Percentiles rank a stretch among this genome's conserved stretches.
Evolutionary conservation across 1,140 invertebrate species (phyloP).

Genomic region (Platorchestia sp.): DNA sequence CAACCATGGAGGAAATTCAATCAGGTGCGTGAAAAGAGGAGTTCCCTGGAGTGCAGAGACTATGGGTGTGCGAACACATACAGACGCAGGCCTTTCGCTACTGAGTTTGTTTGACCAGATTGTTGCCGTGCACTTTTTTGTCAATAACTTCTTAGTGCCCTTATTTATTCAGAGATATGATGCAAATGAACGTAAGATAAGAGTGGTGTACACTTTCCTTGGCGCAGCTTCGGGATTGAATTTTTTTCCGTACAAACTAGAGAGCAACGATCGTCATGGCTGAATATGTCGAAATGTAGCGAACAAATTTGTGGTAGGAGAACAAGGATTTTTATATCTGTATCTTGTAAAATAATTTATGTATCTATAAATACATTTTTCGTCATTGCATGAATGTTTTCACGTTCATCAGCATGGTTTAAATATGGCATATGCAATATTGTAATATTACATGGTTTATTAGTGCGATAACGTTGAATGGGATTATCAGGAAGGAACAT

Average conservation of each 20-base stretch:
- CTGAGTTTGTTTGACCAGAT: background rate
- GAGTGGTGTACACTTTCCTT: background rate
- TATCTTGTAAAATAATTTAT: no score
- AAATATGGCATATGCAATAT: no score
- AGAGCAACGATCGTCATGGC: background rate
- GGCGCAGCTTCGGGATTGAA: background rate
- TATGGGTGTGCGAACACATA: background rate
- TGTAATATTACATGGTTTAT: no score
- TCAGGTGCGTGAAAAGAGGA: constrained; percentile 52
- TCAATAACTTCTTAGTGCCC: background rate
- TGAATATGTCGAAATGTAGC: background rate
- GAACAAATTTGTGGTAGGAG: background rate
- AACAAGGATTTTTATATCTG: background rate
- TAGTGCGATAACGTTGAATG: no score
- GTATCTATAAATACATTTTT: no score
- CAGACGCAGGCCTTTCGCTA: background rate
- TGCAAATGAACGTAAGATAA: background rate
- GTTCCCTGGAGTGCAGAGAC: constrained; percentile 11
- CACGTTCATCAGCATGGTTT: no score
- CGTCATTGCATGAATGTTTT: no score
- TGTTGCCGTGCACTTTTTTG: background rate
- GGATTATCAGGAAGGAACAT: no score
- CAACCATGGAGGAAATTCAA: constrained; percentile 51
- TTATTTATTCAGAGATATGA: no score
- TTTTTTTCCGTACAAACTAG: background rate